Evolutionary conservation across 2,888 invertebrate genomes (phyloP).

Genomic region (Dicyrtomina minuta): DNA sequence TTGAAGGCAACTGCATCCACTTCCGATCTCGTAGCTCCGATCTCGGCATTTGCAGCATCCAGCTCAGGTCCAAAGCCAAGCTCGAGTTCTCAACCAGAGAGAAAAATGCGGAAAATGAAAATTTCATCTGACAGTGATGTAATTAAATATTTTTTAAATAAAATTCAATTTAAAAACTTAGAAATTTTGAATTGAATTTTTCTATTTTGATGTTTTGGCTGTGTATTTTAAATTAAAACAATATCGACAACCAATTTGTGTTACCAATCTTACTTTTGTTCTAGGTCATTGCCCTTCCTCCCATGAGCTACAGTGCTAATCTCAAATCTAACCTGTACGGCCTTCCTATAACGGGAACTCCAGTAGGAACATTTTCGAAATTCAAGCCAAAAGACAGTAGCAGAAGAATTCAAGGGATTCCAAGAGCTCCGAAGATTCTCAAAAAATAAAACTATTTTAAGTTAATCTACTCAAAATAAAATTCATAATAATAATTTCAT

Average conservation of each 20-base stretch:
- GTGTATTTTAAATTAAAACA: neutral
- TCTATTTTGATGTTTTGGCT: neutral
- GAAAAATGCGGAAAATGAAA: too few species aligned
- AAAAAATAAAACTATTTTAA: neutral
- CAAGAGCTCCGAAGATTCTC: constrained; percentile 17
- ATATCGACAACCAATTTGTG: neutral
- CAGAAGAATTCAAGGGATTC: neutral
- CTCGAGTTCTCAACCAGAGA: neutral
- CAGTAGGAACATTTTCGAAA: neutral
- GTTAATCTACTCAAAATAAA: neutral
- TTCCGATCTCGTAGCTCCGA: neutral
- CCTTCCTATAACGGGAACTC: constrained; percentile 7
- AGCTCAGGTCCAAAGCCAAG: too few species aligned
- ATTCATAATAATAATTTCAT: neutral
- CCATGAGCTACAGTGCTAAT: constrained; percentile 9
- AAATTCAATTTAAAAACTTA: neutral
- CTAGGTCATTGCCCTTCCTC: constrained; percentile 7
- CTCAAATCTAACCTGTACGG: constrained; percentile 22
- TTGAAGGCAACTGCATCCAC: neutral
- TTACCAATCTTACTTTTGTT: neutral
- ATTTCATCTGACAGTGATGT: neutral
- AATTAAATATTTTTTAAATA: neutral
- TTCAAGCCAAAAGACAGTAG: neutral
- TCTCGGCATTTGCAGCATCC: too few species aligned
- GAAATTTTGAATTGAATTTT: neutral